Evolutionary conservation across 2,888 invertebrate genomes (phyloP), one percentile per base, ranked within the genome.

Genomic region (Scaptodrosophila latifasciaeformis): DNA sequence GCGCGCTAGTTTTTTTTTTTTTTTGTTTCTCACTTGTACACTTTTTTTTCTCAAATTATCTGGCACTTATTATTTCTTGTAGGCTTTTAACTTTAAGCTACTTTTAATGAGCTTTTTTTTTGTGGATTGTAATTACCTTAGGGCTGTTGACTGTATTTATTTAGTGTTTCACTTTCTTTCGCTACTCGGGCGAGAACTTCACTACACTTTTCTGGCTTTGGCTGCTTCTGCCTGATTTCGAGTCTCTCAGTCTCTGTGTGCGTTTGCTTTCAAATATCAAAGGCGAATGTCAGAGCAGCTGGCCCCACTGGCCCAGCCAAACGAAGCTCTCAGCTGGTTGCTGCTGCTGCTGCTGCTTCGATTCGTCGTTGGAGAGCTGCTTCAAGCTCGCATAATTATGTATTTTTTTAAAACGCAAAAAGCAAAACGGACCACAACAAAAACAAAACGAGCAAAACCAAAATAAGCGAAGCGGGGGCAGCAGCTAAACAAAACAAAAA

Each of bases 341-440:
- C n/a, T n/a, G n/a, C n/a, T n/a, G n/a, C n/a, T n/a, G n/a, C n/a
- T n/a, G n/a, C n/a, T n/a, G n/a, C n/a, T n/a, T n/a, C n/a, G n/a
- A n/a, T n/a, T n/a, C n/a, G n/a, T n/a, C n/a, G n/a, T n/a, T 24
- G 24, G 24, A 24, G 24, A 24, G 7, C 24, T 24, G n/a, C n/a
- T 24, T 24, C 6, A 5, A 31, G 37, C 37, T 53, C 80, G 66
- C 70, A 72, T 78, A 72, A 72, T 72, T 80, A 72, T 81, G 81
- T 74, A 75, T 75, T 76, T 76, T 71, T 81, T 81, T 76, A 76
- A 76, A 81, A 81, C 75, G 75, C 75, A 76, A 76, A 81, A 81
- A 75, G 71, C 69, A 46, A 58, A 53, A 59, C 65, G 42, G 49
- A 39, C 15, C 1, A 44, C 44, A 17, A 15, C 44, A 17, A 44